Evolutionary conservation across 2,888 invertebrate species (phyloP).

Genomic region (Trachelus stipa): DNA sequence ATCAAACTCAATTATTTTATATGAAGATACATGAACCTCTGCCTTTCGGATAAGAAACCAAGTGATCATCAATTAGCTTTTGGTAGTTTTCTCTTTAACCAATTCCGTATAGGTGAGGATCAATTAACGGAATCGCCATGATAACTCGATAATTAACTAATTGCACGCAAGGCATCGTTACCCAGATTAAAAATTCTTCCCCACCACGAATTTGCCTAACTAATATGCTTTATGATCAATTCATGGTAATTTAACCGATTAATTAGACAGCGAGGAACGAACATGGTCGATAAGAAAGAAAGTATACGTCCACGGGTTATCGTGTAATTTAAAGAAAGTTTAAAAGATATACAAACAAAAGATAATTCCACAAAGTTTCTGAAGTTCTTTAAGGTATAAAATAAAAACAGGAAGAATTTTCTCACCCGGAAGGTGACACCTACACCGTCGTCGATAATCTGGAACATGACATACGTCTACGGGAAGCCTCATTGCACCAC

Average conservation of each 20-base stretch:
- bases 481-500: slow-evolving; percentile 58
- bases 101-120: background rate
- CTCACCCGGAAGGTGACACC: slow-evolving; percentile 24
- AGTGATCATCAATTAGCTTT: background rate
- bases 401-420: background rate
- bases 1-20: background rate
- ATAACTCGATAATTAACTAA: background rate
- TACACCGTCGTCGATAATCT: slow-evolving; percentile 36
- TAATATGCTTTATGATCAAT: background rate
- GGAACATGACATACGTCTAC: slow-evolving; percentile 48
- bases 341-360: background rate
- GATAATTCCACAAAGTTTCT: background rate
- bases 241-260: background rate
- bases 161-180: background rate
- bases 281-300: background rate
- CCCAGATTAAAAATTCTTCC: background rate
- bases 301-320: background rate
- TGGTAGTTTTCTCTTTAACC: background rate
- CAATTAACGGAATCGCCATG: background rate
- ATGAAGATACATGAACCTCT: background rate
- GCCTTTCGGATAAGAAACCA: background rate
- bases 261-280: background rate
- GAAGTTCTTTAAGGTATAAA: background rate
- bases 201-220: background rate
- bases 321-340: background rate